A percentile compares a stretch with the other conserved stretches of the same genome.
These are phyloP conservation scores for Cydia splendana DNA, from an alignment of 1,140 invertebrate species.

Conservation along the genomic window DNA sequence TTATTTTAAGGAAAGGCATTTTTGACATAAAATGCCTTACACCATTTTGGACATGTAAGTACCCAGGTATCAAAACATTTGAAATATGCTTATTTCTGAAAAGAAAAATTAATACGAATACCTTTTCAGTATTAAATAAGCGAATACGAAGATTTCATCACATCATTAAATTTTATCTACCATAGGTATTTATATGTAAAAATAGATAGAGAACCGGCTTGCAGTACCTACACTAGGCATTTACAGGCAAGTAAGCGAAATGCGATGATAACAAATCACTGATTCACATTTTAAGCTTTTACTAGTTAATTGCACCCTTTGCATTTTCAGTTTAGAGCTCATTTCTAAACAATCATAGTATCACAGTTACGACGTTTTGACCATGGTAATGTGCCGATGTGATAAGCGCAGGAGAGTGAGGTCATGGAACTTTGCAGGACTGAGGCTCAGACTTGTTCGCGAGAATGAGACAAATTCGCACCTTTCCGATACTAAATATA, in stretches of 20 bases:
- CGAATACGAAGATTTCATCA: too few relatives aligned
- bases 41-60: too few relatives aligned
- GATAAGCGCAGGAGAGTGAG: slow-evolving; percentile 70
- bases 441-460: slow-evolving; percentile 47
- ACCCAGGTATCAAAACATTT: too few relatives aligned
- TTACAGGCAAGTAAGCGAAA: slow-evolving; percentile 12
- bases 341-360: slow-evolving; percentile 26
- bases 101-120: too few relatives aligned
- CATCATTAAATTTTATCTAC: not conserved
- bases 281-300: slow-evolving; percentile 42
- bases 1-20: too few relatives aligned
- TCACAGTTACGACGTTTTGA: slow-evolving; percentile 46
- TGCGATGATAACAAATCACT: slow-evolving; percentile 22
- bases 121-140: too few relatives aligned
- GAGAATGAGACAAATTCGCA: slow-evolving; percentile 50
- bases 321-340: slow-evolving; percentile 33
- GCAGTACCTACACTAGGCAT: not conserved
- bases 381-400: slow-evolving; percentile 42
- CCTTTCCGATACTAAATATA: slow-evolving; percentile 10
- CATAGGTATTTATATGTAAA: not conserved
- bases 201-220: not conserved
- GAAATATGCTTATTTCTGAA: too few relatives aligned
- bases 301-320: slow-evolving; percentile 33
- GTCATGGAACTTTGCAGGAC: slow-evolving; percentile 72
- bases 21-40: too few relatives aligned